Percentiles rank a stretch among this genome's conserved stretches.
Conservation (phyloP, 2,888 invertebrate genomes). For the Drosophila anomalata region DNA sequence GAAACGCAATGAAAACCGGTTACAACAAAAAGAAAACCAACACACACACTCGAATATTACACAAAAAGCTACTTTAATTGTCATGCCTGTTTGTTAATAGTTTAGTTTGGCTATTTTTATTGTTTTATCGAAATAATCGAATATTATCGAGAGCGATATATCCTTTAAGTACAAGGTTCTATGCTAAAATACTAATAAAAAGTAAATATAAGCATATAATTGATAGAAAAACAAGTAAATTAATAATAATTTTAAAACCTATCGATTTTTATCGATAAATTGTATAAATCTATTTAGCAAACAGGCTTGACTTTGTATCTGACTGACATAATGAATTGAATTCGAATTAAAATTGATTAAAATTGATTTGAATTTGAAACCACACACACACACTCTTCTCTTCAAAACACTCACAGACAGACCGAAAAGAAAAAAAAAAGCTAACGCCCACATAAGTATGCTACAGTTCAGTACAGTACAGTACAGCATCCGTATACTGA, state of each 20-base stretch:
- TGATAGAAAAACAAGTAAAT: not conserved
- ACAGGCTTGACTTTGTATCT: conserved; percentile 6
- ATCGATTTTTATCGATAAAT: not conserved
- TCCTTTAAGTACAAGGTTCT: not conserved
- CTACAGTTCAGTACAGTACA: conserved; percentile 21
- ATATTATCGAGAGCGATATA: not conserved
- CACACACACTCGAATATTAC: conserved; percentile 1
- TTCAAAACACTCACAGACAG: conserved; percentile 38
- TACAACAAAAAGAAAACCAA: conserved; percentile 9
- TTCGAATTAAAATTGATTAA: conserved; percentile 10
- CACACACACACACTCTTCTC: conserved; percentile 26
- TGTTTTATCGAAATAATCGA: not conserved
- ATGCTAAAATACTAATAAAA: not conserved
- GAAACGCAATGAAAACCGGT: conserved; percentile 8
- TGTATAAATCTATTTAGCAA: not conserved
- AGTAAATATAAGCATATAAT: not conserved
- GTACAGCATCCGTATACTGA: conserved; percentile 13
- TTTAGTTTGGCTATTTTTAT: not conserved
- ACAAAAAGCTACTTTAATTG: not conserved
- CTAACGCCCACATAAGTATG: conserved; percentile 35
- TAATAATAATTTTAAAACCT: not conserved
- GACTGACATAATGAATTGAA: conserved; percentile 6
- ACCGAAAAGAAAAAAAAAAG: conserved; percentile 14
- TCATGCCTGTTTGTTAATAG: conserved; percentile 3
- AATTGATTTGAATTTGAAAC: conserved; percentile 7